Base-by-base conservation (phyloP, 2,113 vertebrate genomes). In the Pomatorhinus ruficollis region DNA sequence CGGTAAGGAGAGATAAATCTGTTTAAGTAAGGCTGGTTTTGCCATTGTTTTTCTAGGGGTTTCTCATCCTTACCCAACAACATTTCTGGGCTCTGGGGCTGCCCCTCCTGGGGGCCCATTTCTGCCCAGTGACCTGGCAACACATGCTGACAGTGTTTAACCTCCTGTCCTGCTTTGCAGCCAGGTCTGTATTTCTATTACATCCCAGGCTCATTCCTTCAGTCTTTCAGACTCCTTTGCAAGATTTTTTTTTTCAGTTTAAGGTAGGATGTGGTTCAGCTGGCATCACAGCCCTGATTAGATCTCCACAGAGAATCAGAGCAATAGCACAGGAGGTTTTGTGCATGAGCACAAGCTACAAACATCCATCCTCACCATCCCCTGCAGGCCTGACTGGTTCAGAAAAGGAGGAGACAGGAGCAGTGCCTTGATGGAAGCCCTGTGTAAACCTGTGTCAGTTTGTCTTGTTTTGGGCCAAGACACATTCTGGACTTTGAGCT, bases 301-400 rank as follows among this genome's bases (percentile, higher is more conserved):
- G 24, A 61, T 59, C 61, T 35, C 35, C 78, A 33, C 30, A 53
- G 57, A 53, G 47, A 30, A 20, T 7, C 19, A 35, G 44, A 61
- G 54, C 53, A 83, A 20, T 1, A 24, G 44, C 47, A 50, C 50
- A 54, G 59, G 30, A 74, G 53, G 16, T 24, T 76, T 37, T 19
- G 31, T 4, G 6, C 10, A 18, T 6, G 15, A 88, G 45, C 70
- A 52, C 30, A 28, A 76, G 40, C 22, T 40, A 5, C 53, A 31
- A 25, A 30, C 9, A 49, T 9, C 49, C 66, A 37, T 15, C 82
- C 66, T 83, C 27, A 28, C 15, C 39, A 15, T 40, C 14, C 60
- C n/a, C 63, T 11, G 0, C 3, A 2, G 76, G 15, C 33, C 53
- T 69, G 31, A 40, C 4, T 4, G 2, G 42, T 4, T 33, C 57